Conservation (phyloP, 2,797 vertebrate species). For the Varecia variegata region DNA sequence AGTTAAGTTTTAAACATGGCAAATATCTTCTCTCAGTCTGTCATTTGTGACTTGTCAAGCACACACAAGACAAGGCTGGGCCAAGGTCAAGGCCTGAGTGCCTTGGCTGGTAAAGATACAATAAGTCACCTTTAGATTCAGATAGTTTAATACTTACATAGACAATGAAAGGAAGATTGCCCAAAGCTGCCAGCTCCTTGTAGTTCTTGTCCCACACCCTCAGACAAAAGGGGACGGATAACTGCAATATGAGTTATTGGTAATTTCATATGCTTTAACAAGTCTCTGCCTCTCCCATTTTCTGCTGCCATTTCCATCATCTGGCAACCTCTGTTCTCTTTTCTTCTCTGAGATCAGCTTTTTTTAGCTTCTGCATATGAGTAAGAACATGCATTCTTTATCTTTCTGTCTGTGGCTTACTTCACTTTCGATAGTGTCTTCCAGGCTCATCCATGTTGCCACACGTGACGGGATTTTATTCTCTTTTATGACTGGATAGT, state of each 20-base stretch:
- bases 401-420: too few species aligned
- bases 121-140: background rate
- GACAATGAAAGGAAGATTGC: background rate
- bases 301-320: too few species aligned
- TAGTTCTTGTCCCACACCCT: background rate
- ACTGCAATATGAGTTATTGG: background rate
- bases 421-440: too few species aligned
- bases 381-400: too few species aligned
- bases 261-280: background rate
- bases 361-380: too few species aligned
- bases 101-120: background rate
- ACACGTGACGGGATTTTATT: too few species aligned
- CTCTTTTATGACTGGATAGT: too few species aligned
- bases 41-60: background rate
- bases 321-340: too few species aligned
- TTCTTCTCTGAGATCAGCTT: too few species aligned
- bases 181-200: background rate
- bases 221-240: background rate
- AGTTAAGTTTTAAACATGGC: background rate
- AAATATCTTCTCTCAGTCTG: background rate
- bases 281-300: too few species aligned
- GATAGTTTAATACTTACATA: background rate
- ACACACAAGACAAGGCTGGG: background rate
- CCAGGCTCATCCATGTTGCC: too few species aligned
- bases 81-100: background rate